Base-by-base conservation (phyloP, 2,113 vertebrate genomes). In the Cyphomyrus discorhynchus region DNA sequence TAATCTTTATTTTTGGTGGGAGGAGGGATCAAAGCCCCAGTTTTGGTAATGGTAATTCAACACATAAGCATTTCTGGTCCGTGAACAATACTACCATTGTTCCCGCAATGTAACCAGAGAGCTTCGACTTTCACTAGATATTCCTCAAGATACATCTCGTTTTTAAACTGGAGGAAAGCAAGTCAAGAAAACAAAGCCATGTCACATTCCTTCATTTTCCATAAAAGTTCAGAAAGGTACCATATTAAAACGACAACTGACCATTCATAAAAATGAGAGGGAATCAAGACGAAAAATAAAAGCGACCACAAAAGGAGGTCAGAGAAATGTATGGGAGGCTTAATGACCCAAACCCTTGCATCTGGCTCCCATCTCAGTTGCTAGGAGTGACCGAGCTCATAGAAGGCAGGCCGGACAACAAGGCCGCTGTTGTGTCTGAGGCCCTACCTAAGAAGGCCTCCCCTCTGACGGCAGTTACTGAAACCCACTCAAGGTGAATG, bases 311-410 rank as follows among this genome's bases (percentile, higher is more conserved):
- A 49, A 88, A 88, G 42, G 62, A 77, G 89, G 85, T 90, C 62
- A 88, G 21, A 77, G 62, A 52, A 47, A 87, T 66, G 86, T 87
- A 77, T 88, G 84, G 90, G 39, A 74, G 62, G 82, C 66, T 50
- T 66, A 70, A 91, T 91, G 89, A 91, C 85, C 86, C 86, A 90
- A 91, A 82, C 87, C 85, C 89, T 90, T 88, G 0, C 49, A 86
- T 93, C 91, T 86, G 77, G 80, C 92, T 90, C 91, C 89, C 58
- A 89, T 70, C 93, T 87, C 88, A 91, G 92, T 92, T 93, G 90
- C 92, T 91, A 91, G 82, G 87, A 92, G 92, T 89, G 89, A 92
- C 93, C 88, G 90, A 92, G 82, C 52, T 58, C 62, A 80, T 88
- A 80, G 87, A 87, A 58, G 86, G 53, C 58, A 89, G 85, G 56